phyloP scores from a whole-genome alignment of 2,797 vertebrate species.

The Ceryle rudis region DNA sequence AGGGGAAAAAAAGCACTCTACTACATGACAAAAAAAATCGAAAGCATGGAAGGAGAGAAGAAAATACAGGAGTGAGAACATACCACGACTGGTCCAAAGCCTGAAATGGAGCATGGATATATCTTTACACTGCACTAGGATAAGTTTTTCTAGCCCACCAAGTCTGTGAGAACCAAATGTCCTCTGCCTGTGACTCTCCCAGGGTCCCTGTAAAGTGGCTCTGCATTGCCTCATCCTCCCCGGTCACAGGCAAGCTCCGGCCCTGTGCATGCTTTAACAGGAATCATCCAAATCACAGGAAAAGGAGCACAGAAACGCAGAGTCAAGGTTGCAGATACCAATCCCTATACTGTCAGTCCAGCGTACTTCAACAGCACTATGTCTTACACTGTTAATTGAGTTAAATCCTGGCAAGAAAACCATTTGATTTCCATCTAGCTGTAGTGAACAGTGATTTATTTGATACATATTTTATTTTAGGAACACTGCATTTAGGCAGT shows the following conservation, averaged over 20 bases:
- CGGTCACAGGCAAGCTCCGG: neutral
- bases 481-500: neutral
- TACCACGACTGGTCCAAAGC: neutral
- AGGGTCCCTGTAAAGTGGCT: neutral
- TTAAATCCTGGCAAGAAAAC: neutral
- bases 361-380: accelerated
- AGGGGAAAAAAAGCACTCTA: neutral
- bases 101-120: neutral
- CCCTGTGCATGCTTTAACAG: neutral
- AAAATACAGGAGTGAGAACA: neutral
- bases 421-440: neutral
- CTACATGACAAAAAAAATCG: neutral
- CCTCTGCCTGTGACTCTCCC: neutral
- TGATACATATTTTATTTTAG: neutral
- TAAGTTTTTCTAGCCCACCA: neutral
- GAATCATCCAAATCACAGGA: neutral
- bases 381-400: neutral
- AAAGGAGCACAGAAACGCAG: neutral
- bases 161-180: accelerated
- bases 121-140: neutral
- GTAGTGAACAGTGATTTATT: neutral
- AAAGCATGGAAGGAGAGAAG: neutral
- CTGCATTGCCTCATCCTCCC: neutral
- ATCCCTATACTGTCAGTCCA: neutral
- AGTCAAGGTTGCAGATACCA: neutral